Base-by-base conservation (phyloP, 2,113 vertebrate species). In the Willisornis vidua region DNA sequence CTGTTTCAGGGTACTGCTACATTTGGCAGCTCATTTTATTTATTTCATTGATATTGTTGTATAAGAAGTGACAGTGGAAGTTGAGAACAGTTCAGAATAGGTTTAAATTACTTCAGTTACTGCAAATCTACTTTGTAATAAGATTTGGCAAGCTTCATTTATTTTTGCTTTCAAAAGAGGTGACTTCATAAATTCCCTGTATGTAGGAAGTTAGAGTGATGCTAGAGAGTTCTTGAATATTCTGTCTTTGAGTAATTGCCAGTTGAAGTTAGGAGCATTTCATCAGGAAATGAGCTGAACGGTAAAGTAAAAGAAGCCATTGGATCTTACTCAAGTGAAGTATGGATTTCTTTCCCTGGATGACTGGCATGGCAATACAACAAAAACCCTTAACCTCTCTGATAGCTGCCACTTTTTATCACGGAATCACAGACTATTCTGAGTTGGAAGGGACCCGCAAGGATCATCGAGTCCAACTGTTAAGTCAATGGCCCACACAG, bases 141-240 rank as follows among this genome's bases (percentile, higher is more conserved):
- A 86, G 79, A 84, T 92, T 92, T 84, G 65, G 76, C 88, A 96
- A 93, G 85, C 54, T 78, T 24, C 79, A 55, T 94, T 95, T 93
- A 71, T 80, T 96, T 94, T 93, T 92, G 45, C 75, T 80, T 91
- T 93, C 63, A 63, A 41, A 88, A 85, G 59, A 70, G 61, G 51
- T 83, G 41, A 67, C 82, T 94, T 89, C 37, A 62, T 90, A 76
- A 94, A 73, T 86, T 92, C 51, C 12, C 6, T 85, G 10, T 72
- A 8, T 70, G n/a, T 66, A 49, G 86, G 62, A 93, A 92, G 83
- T 76, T 86, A 54, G 29, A 85, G 31, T 54, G 71, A 61, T 88
- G 63, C 39, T 58, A n/a, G 71, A 80, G 37, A 93, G 68, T 72
- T 74, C 51, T 90, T 88, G 73, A 54, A 77, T 88, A 61, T 84